Evolutionary conservation across 2,113 vertebrate genomes (phyloP), one percentile per base, ranked within the genome.

Genomic region (Brachionichthys hirsutus): DNA sequence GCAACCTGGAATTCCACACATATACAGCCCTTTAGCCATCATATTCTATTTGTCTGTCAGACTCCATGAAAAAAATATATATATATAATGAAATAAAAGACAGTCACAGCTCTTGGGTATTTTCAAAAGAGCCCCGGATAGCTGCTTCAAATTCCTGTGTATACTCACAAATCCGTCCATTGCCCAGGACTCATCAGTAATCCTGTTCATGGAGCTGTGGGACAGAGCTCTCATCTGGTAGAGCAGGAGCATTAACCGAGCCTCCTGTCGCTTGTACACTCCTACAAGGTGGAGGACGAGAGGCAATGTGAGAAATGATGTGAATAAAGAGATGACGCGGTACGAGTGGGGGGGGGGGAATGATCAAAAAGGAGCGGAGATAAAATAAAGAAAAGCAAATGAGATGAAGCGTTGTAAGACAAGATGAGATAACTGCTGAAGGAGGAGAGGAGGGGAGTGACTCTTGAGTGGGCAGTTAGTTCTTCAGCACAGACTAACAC

Each of bases 101-200:
- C 19, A 49, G 43, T 55, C 46, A 46, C 19, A 52, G 64, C 15
- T 74, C 24, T 38, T 3, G 10, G 58, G 65, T 74, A 42, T 63
- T 70, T 61, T 51, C 47, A 24, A 22, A 54, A 46, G 34, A 57
- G 46, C 18, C 45, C 8, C 45, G 57, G 34, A 51, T 53, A 53
- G 34, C 66, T 57, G 58, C 61, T 42, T 54, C n/a, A 47, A 52
- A 57, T 75, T 73, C 63, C 34, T 62, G 67, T 57, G 68, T 80
- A 36, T 86, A 94, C 95, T 97, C 88, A 99, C 97, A 92, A 97
- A 99, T 83, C 97, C 97, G 63, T 99, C 97, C 97, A 99, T 98
- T 73, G 94, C 92, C 95, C 95, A 97, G 73, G 93, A 93, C 80
- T 96, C 95, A 9, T 96, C 94, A 58, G 94, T 94, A 88, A 95